Conservation (phyloP, 2,113 vertebrate genomes). For the Rhombomys opimus region DNA sequence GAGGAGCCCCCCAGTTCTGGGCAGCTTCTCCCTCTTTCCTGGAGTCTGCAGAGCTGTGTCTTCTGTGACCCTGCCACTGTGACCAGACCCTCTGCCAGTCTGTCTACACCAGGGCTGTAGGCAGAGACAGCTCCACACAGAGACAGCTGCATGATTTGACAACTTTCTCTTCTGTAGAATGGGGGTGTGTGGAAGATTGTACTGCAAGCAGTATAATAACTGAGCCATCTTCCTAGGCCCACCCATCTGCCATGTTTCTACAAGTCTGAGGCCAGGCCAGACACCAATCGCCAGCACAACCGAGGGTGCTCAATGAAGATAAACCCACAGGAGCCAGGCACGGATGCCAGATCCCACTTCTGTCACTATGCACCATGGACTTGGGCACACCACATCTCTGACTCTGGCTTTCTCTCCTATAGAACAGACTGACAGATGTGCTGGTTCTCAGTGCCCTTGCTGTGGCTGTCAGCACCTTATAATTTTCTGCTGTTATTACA, state of each 20-base stretch:
- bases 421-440: background rate
- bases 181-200: no score
- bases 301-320: background rate
- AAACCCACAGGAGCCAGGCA: background rate
- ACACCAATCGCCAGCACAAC: background rate
- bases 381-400: background rate
- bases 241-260: background rate
- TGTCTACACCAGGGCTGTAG: background rate
- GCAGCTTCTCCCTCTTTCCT: background rate
- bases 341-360: background rate
- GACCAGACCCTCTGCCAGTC: background rate
- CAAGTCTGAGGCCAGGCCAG: background rate
- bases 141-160: background rate
- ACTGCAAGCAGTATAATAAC: background rate
- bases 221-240: background rate
- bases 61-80: background rate
- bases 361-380: background rate
- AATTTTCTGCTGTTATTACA: background rate
- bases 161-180: background rate
- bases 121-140: background rate
- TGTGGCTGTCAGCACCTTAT: accelerated
- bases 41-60: no score
- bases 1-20: background rate
- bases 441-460: background rate
- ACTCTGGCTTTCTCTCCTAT: background rate